phyloP scores from a whole-genome alignment of 1,140 invertebrate genomes.

The Bombus pascuorum region DNA sequence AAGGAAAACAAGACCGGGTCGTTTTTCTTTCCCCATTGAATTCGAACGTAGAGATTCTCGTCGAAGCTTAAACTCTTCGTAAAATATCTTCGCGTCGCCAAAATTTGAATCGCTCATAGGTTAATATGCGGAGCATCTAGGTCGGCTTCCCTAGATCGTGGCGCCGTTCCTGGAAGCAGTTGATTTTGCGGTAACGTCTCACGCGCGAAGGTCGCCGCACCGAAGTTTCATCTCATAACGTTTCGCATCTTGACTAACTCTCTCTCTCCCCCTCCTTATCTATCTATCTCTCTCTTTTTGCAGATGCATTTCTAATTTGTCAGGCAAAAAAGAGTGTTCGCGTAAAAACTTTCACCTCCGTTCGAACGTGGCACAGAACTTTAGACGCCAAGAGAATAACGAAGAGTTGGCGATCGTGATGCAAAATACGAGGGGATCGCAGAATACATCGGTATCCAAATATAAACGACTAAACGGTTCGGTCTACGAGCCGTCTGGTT shows the following conservation, averaged over 20 bases:
- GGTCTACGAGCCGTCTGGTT: slow-evolving; percentile 62
- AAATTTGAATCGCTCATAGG: neutral
- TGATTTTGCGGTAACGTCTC: neutral
- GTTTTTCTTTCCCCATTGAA: no score
- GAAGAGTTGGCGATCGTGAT: slow-evolving; percentile 1
- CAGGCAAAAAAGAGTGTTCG: no score
- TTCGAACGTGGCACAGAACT: neutral
- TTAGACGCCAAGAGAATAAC: neutral
- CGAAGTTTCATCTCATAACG: slow-evolving; percentile 22
- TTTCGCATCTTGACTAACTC: no score
- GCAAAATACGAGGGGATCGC: slow-evolving; percentile 18
- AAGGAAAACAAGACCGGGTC: neutral
- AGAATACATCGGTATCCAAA: slow-evolving; percentile 61
- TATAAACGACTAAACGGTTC: slow-evolving; percentile 64
- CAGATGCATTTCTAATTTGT: neutral
- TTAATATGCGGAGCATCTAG: slow-evolving; percentile 16
- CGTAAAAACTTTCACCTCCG: neutral
- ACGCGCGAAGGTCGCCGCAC: neutral
- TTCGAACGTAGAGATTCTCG: neutral
- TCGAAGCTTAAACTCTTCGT: neutral
- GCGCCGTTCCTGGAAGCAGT: slow-evolving; percentile 9
- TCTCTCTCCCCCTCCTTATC: no score
- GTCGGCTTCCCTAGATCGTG: slow-evolving; percentile 1
- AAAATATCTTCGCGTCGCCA: neutral
- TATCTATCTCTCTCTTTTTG: neutral